Evolutionary conservation across 2,888 invertebrate species (phyloP), one percentile per base, ranked within the genome.

Genomic region (Aromia moschata): DNA sequence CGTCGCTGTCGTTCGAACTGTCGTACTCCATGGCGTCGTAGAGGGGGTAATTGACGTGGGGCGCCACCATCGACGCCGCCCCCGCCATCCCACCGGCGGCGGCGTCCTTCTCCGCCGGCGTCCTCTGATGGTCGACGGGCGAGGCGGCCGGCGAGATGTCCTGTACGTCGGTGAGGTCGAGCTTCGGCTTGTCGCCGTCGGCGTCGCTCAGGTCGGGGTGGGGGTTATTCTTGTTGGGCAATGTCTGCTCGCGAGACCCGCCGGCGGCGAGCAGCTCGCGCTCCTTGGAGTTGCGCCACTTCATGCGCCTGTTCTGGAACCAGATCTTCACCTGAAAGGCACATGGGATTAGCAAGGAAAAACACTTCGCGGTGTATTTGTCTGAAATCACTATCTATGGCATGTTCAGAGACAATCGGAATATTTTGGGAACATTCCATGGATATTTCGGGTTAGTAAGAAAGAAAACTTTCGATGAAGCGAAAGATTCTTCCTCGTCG

Each of bases 251-350:
- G 18, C 97, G 86, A 4, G 95, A 94, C 1, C 97, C 97, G 0
- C 97, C 97, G 14, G 90, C 91, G 0, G 97, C 96, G 16, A 98
- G 83, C 0, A 97, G 86, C 80, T 98, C 97, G 25, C 97, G 86
- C 80, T 98, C 98, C 82, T 98, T 98, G 2, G 95, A 96, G 82
- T 98, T 98, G 53, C 98, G 87, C 98, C 98, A 98, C 81, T 96
- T 98, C 98, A 98, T 98, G 54, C 98, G 90, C 0, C 98, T 89
- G 79, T 98, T 98, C 86, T 98, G 98, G 82, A 98, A 98, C 91
- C 92, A 92, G 62, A 92, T 92, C 80, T 92, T 92, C 57, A 92
- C 92, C 92, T 92, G 25, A 11, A 43, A 43, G 2, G 10, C 4
- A 25, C n/a, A n/a, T n/a, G n/a, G n/a, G n/a, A n/a, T n/a, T n/a